Evolutionary conservation across 1,140 invertebrate genomes (phyloP), one percentile per base, ranked within the genome.

Genomic region (Drosophila pachea): DNA sequence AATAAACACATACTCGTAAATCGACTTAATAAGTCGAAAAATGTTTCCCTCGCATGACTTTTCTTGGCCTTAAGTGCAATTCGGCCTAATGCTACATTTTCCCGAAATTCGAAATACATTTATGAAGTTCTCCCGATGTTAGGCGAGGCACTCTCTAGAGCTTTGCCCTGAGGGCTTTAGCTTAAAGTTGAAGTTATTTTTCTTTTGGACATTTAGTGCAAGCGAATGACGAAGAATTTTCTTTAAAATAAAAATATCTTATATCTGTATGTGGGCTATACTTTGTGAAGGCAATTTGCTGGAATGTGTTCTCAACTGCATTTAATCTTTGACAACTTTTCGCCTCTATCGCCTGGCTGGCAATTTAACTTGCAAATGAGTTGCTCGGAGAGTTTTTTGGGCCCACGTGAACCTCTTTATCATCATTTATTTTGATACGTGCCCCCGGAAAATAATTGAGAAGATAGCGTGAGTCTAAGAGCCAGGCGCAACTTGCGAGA

Each of bases 351-450:
- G 42, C 31, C 7, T 12, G 12, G 56, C 32, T 42, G 49, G 47
- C 33, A 53, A 70, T 69, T 73, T 73, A 50, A 53, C 68, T 63
- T 68, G 68, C 68, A 74, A 74, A 74, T 72, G 63, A 74, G 63
- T 68, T 67, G 40, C 22, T 22, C 1, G 45, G 38, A 56, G 56
- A n/a, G n/a, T n/a, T 52, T 16, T 54, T 52, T 16, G 48, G 14
- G 36, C 16, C 43, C 35, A 11, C 52, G 33, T 16, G n/a, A 31
- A 40, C 31, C 33, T 58, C 62, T 62, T 71, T 52, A 74, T 62
- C 58, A 59, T 71, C 42, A 71, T 43, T 74, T 74, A 62, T 67
- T 33, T 43, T 66, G 53, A 72, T 63, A 71, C 53, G 59, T 59
- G 63, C 42, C 38, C 52, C 50, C 22, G 22, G 33, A 22, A 62